Percentiles rank a stretch among this genome's conserved stretches.
These are phyloP conservation scores for Gallirallus australis DNA, from an alignment of 2,797 vertebrate genomes.

Conservation along the genomic window DNA sequence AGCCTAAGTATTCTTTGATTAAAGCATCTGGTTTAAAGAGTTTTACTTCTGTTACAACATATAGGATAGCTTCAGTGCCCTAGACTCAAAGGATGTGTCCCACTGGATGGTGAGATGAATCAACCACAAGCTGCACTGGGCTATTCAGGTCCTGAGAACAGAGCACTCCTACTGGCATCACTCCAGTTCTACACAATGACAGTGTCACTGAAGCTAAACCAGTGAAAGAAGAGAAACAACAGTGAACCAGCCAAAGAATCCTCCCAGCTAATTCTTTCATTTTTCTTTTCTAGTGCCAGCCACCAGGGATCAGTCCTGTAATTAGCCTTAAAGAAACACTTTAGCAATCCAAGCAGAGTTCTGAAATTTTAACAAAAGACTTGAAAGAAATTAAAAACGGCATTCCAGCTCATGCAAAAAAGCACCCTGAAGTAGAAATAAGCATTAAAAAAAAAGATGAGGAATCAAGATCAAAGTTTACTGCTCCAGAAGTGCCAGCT, in stretches of 20 bases:
- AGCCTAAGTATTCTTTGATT: background rate
- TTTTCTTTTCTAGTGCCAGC: background rate
- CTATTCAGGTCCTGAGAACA: background rate
- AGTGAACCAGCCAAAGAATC: background rate
- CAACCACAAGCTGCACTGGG: background rate
- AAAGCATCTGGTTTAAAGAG: background rate
- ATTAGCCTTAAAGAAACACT: background rate
- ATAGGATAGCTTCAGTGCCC: background rate
- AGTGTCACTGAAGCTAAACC: background rate
- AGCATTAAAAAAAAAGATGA: constrained; percentile 71
- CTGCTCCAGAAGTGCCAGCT: background rate
- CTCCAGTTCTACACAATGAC: background rate
- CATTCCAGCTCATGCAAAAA: constrained; percentile 5
- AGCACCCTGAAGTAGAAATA: constrained; percentile 51
- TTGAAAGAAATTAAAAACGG: constrained; percentile 7
- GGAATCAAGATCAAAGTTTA: background rate
- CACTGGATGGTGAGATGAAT: background rate
- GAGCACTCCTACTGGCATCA: background rate
- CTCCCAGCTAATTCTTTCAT: background rate
- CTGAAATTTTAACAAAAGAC: constrained; percentile 26
- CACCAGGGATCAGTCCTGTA: background rate
- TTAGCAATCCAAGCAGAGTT: background rate
- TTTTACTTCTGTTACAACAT: background rate
- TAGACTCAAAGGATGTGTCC: background rate
- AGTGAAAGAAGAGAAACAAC: background rate